These are phyloP conservation scores for Drosophila neocordata DNA, from an alignment of 1,140 invertebrate genomes.

Conservation along the genomic window DNA sequence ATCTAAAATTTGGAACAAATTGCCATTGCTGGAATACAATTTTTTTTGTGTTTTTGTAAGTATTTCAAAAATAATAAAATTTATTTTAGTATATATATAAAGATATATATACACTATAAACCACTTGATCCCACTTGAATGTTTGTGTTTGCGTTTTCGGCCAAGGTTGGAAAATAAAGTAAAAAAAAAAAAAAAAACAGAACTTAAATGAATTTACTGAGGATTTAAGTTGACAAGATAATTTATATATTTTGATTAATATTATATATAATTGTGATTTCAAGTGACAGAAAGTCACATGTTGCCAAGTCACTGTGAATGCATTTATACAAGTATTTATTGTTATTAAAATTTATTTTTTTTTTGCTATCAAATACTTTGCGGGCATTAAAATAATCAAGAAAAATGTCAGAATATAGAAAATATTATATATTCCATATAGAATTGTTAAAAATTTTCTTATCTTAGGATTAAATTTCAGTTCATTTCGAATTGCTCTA, in stretches of 20 bases:
- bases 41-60: background rate
- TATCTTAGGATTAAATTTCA: too few species aligned
- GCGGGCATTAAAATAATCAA: background rate
- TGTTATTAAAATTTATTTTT: background rate
- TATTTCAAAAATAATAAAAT: background rate
- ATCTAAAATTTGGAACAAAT: background rate
- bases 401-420: background rate
- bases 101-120: background rate
- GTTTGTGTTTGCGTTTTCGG: background rate
- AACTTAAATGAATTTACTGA: background rate
- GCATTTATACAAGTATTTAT: too few species aligned
- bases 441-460: too few species aligned
- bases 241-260: constrained; percentile 6
- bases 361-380: background rate
- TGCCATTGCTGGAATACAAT: background rate
- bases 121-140: constrained; percentile 1
- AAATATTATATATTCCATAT: too few species aligned
- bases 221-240: constrained; percentile 3
- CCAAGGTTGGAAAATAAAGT: background rate
- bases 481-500: too few species aligned
- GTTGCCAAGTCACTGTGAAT: too few species aligned
- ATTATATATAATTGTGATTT: background rate
- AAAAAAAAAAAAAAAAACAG: constrained; percentile 2
- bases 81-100: background rate
- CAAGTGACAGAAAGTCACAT: background rate